Evolutionary conservation across 2,888 invertebrate genomes (phyloP), one percentile per base, ranked within the genome.

Genomic region (Phortica magna): DNA sequence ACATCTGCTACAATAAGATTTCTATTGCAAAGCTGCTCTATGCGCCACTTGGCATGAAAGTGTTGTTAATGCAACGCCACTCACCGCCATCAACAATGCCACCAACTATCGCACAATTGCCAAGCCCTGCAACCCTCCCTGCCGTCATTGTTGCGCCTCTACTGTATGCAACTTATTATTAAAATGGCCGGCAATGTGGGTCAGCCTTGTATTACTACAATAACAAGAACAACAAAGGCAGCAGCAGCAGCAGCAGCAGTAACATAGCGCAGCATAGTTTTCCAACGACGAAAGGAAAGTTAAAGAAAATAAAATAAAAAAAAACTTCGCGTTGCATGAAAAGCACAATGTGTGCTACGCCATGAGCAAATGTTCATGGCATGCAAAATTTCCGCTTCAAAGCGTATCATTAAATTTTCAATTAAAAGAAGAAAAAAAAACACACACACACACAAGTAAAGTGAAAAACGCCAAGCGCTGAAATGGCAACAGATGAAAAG

Each of bases 391-490:
- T 68, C 43, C 22, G 48, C 68, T 17, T 41, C 68, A 9, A n/a
- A 68, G 68, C 43, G 19, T 43, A 68, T 68, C 43, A 68, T 68
- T 43, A 68, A 42, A 68, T 68, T 68, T 68, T 68, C 68, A 68
- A 68, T 68, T 68, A 43, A 68, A 68, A 68, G 12, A 43, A 7
- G 39, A 64, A 31, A 64, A 19, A 12, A 61, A 22, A 22, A 22
- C 22, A 61, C 2, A 31, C 0, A 31, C 31, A 31, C 31, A 14
- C 14, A 61, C 19, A 61, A 61, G 22, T 61, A 61, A 5, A 61
- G 22, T n/a, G 19, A 61, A 31, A 31, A 31, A 31, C 31, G 41
- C 67, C 67, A 41, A 41, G 42, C 17, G 22, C 7, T 17, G 19
- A 61, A 31, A 31, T 4, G 7, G 61, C 61, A 61, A 19, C 57